Conservation (phyloP, 2,797 vertebrate species). For the Muraenolepis orangiensis region DNA sequence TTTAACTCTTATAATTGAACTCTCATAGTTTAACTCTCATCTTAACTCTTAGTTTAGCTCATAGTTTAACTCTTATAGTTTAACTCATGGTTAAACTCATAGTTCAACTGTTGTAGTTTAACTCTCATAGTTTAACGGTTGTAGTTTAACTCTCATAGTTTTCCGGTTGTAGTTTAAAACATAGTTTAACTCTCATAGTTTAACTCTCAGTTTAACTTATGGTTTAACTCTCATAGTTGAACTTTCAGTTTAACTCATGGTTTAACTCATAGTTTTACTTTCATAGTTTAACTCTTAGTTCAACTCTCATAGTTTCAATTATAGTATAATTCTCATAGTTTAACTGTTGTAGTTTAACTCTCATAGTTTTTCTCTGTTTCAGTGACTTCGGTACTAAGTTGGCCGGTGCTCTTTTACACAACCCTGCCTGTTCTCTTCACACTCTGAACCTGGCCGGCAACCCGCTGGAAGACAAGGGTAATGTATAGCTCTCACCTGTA, state of each 20-base stretch:
- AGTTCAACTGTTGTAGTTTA: background rate
- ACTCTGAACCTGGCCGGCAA: slow-evolving; percentile 91
- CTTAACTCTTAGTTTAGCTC: background rate
- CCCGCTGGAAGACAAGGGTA: slow-evolving; percentile 94
- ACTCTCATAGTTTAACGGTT: background rate
- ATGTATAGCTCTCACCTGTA: too few species aligned
- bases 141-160: background rate
- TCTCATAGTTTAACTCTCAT: background rate
- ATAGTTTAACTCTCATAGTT: background rate
- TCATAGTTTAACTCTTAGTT: too few species aligned
- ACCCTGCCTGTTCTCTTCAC: slow-evolving; percentile 86
- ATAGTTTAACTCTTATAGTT: background rate
- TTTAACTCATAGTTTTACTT: background rate
- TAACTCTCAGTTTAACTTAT: background rate
- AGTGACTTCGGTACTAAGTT: slow-evolving; percentile 95
- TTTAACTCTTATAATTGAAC: background rate
- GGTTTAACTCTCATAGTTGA: background rate
- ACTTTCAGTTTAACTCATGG: background rate
- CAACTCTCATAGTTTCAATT: too few species aligned
- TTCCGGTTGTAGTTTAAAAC: background rate
- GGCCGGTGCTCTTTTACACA: slow-evolving; percentile 82
- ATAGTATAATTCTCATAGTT: background rate
- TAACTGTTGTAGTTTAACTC: background rate
- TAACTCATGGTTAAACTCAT: too few species aligned
- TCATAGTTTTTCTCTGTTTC: slow-evolving; percentile 1